Evolutionary conservation across 2,888 invertebrate species (phyloP).

Genomic region (Agonum fuliginosum): DNA sequence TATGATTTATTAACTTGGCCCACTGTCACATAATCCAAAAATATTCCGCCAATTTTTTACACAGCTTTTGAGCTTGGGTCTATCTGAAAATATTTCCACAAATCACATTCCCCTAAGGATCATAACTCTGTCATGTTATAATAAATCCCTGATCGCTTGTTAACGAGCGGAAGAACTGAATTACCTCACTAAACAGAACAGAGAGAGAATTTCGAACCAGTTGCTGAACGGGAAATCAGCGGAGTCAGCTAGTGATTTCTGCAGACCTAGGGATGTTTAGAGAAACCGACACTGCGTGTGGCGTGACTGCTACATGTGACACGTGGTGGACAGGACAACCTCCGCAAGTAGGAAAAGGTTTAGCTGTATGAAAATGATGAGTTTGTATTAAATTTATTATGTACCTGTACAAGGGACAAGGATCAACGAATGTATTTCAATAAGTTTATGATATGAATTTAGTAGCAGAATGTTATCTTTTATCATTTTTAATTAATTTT

Average conservation of each 20-base stretch:
- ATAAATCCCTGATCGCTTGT: slow-evolving; percentile 30
- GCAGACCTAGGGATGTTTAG: not conserved
- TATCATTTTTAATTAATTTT: too few relatives aligned
- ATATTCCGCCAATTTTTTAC: not conserved
- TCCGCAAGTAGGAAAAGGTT: too few relatives aligned
- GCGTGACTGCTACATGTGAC: not conserved
- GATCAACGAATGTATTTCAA: too few relatives aligned
- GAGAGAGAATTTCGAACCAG: not conserved
- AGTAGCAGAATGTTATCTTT: too few relatives aligned
- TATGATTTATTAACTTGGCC: not conserved
- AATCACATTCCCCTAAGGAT: not conserved
- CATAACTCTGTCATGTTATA: slow-evolving; percentile 28
- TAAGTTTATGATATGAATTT: too few relatives aligned
- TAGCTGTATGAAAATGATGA: too few relatives aligned
- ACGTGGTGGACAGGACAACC: too few relatives aligned
- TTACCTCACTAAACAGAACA: not conserved
- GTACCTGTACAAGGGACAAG: too few relatives aligned
- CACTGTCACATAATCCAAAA: not conserved
- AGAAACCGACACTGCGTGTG: too few relatives aligned
- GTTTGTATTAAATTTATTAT: too few relatives aligned
- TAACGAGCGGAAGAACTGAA: not conserved
- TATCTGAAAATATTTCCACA: not conserved
- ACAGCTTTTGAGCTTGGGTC: not conserved
- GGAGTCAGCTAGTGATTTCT: not conserved
- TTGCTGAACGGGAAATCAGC: slow-evolving; percentile 12